phyloP scores from a whole-genome alignment of 2,797 vertebrate genomes.

The Tolypeutes matacus region DNA sequence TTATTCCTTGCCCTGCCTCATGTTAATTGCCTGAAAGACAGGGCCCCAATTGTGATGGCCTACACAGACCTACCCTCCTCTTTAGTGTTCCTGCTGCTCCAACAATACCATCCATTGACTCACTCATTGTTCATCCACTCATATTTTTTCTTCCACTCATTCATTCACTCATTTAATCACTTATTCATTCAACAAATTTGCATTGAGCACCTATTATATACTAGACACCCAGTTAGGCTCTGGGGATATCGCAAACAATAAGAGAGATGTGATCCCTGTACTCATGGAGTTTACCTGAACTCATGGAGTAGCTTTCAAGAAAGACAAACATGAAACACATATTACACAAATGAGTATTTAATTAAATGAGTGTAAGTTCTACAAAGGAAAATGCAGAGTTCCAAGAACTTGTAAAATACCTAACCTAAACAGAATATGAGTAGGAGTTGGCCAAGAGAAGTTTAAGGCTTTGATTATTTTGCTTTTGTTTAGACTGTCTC shows the following conservation, averaged over 20 bases:
- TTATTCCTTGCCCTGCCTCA: neutral
- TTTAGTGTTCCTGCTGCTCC: neutral
- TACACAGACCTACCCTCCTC: neutral
- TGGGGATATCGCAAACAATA: neutral
- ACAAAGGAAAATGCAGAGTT: conserved; percentile 4
- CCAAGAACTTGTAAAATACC: neutral
- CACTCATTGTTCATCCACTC: neutral
- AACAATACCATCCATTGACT: neutral
- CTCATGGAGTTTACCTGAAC: neutral
- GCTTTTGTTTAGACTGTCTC: neutral
- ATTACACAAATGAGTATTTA: neutral
- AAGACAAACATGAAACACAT: conserved; percentile 1
- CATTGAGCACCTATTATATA: neutral
- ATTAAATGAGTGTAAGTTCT: neutral
- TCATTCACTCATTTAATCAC: neutral
- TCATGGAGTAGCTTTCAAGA: neutral
- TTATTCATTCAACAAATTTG: neutral
- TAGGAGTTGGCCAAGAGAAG: neutral
- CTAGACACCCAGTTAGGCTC: neutral
- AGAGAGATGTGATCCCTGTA: neutral
- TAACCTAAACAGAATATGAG: neutral
- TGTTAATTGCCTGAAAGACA: neutral
- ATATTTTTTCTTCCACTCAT: neutral
- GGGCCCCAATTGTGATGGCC: neutral
- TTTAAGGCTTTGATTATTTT: conserved; percentile 41